Conservation (phyloP, 2,113 vertebrate species). For the Hydrochoerus hydrochaeris region DNA sequence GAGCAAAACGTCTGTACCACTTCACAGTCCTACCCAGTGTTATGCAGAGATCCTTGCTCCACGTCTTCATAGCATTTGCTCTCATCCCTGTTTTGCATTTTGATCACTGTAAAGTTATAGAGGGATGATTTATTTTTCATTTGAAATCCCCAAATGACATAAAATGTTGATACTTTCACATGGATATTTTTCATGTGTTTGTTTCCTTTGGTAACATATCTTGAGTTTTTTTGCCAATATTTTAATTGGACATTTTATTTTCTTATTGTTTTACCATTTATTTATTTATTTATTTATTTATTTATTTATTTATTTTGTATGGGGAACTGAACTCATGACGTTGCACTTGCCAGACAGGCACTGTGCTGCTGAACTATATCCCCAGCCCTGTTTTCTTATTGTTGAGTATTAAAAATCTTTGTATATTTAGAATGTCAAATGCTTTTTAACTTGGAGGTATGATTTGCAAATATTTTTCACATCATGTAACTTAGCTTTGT, state of each 20-base stretch:
- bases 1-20: background rate
- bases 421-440: background rate
- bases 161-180: background rate
- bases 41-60: background rate
- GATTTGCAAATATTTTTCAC: background rate
- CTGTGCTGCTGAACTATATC: too few relatives aligned
- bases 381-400: background rate
- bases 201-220: background rate
- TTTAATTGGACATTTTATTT: background rate
- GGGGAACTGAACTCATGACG: too few relatives aligned
- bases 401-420: background rate
- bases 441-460: background rate
- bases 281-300: too few relatives aligned
- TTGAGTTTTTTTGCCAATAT: background rate
- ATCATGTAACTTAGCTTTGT: background rate
- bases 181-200: background rate
- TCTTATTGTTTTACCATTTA: background rate
- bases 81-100: background rate
- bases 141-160: background rate
- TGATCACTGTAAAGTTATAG: background rate
- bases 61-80: background rate
- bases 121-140: background rate
- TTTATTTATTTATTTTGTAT: too few relatives aligned
- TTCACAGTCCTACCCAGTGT: background rate
- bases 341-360: too few relatives aligned